A percentile compares a stretch with the other conserved stretches of the same genome.
Conservation (phyloP, 2,888 invertebrate genomes). For the Eupithecia insigniata region DNA sequence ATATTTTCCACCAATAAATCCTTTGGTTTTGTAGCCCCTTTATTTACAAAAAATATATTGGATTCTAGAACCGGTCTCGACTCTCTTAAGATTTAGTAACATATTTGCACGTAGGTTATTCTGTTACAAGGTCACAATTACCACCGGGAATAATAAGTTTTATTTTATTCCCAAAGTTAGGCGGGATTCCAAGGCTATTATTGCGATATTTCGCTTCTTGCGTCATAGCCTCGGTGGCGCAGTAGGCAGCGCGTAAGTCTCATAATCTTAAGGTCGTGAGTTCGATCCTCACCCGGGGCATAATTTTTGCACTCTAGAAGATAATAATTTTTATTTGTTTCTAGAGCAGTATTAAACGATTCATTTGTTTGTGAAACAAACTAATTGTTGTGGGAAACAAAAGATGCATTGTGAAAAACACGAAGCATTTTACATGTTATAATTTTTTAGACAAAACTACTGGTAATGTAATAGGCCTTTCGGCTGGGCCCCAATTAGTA, state of each 20-base stretch:
- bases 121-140: background rate
- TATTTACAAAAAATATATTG: background rate
- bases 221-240: constrained; percentile 55
- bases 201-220: background rate
- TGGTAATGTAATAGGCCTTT: too few relatives aligned
- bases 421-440: background rate
- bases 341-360: background rate
- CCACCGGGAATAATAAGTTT: background rate
- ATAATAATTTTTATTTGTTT: background rate
- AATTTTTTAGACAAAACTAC: too few relatives aligned
- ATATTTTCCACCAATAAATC: background rate
- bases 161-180: background rate
- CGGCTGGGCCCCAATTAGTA: too few relatives aligned
- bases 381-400: background rate
- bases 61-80: too few relatives aligned
- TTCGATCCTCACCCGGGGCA: constrained; percentile 97
- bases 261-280: constrained; percentile 97
- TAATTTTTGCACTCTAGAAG: constrained; percentile 85
- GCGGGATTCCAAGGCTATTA: background rate
- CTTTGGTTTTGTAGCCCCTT: background rate
- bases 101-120: background rate
- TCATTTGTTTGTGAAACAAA: too few relatives aligned
- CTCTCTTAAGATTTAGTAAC: too few relatives aligned
- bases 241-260: constrained; percentile 91
- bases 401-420: background rate